Evolutionary conservation across 2,113 vertebrate genomes (phyloP), one percentile per base, ranked within the genome.

Genomic region (Protobothrops mucrosquamatus): DNA sequence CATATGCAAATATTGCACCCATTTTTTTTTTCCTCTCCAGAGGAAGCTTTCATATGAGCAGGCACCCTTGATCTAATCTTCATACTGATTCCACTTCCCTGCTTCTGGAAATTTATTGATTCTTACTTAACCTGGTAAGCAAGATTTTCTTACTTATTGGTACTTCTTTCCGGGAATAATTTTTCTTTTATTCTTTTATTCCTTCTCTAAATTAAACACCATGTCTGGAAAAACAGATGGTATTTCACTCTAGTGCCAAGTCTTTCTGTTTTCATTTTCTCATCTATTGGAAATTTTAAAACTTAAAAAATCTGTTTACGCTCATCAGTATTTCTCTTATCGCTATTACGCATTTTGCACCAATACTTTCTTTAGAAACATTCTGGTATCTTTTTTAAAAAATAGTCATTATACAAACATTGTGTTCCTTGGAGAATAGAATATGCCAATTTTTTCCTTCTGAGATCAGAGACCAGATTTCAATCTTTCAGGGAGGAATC

Each of bases 201-300:
- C 52, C 14, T 9, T 20, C 56, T 93, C 29, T 87, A 56, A 20
- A 34, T 48, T 51, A 94, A 93, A 88, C 9, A 90, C 4, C 86
- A 88, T 4, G 85, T 22, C 89, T 92, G 4, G 91, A 5, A 92
- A 93, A 93, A 14, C 24, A 92, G 20, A 29, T 89, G 91, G 87
- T 6, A 88, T 64, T 92, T 34, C 59, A 64, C 51, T 89, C 24
- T 86, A 87, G 55, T 56, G 54, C 88, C 29, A 86, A 74, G 34
- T 46, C 56, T 87, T 51, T 92, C 91, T 89, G n/a, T 86, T 91
- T 92, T 89, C 64, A 64, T 61, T 46, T 91, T 93, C 90, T 89
- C 56, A 52, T 5, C 59, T 89, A 54, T 26, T 93, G 48, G 52
- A 89, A 93, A 86, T 89, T n/a, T 12, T 52, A 93, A 91, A 85